Evolutionary conservation across 2,888 invertebrate genomes (phyloP).

Genomic region (Anaspis maculata): DNA sequence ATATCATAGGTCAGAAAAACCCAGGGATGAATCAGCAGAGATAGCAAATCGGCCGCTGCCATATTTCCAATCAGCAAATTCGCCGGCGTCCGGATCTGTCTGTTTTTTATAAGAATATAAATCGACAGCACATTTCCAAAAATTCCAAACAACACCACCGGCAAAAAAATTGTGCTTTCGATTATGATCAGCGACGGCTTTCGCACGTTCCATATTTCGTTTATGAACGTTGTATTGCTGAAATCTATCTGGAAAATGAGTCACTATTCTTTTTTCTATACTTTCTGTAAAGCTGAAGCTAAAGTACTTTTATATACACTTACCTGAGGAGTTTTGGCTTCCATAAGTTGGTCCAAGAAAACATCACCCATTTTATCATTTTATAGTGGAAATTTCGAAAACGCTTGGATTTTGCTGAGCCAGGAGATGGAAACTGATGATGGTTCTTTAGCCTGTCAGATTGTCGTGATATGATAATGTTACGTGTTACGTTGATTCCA

Average conservation of each 20-base stretch:
- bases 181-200: slow-evolving; percentile 51
- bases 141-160: slow-evolving; percentile 56
- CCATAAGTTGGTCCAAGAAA: too few species aligned
- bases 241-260: slow-evolving; percentile 32
- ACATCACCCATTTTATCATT: too few species aligned
- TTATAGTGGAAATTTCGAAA: too few species aligned
- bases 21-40: slow-evolving; percentile 63
- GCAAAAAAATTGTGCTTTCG: slow-evolving; percentile 52
- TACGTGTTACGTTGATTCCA: too few species aligned
- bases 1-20: slow-evolving; percentile 65
- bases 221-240: slow-evolving; percentile 45
- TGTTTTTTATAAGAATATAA: slow-evolving; percentile 53
- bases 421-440: too few species aligned
- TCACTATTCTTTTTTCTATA: too few species aligned
- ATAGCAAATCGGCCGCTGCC: slow-evolving; percentile 61
- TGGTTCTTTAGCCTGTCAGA: too few species aligned
- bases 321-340: too few species aligned
- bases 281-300: too few species aligned
- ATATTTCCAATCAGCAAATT: slow-evolving; percentile 68
- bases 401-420: too few species aligned
- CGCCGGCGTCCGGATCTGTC: slow-evolving; percentile 58
- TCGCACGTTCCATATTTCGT: slow-evolving; percentile 57
- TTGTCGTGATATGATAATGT: too few species aligned
- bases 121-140: slow-evolving; percentile 60
- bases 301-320: too few species aligned